Evolutionary conservation across 2,888 invertebrate genomes (phyloP), one percentile per base, ranked within the genome.

Genomic region (Drosophila diplacantha): DNA sequence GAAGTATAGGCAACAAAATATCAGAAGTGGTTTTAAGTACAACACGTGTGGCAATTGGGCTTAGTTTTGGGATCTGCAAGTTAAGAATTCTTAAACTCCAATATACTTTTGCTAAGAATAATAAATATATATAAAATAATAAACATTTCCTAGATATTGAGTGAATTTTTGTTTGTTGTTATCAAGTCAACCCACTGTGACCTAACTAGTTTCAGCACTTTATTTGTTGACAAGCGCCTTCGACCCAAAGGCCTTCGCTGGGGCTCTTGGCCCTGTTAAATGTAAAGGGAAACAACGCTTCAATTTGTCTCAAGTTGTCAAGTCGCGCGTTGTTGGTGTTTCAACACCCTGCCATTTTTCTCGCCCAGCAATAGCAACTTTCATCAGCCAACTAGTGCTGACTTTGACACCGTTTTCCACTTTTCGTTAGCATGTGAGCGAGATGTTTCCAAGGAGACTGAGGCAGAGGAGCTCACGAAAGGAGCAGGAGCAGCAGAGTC

Each of bases 321-420:
- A 72, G 78, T 72, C 67, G 63, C 54, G 70, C 52, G 64, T 63
- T 75, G 77, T 38, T 50, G 52, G 12, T 49, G 50, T 51, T 46
- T 61, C 24, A 29, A 22, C 37, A 26, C 35, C 24, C 50, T 37
- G 31, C 37, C 44, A 56, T 63, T 51, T 52, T 39, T 47, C 51
- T 37, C 38, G 31, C 22, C 38, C 67, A 24, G 47, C 26, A 39
- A 39, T 2, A 39, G 39, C 14, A 55, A 62, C 49, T 63, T 63
- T 61, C 43, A 59, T 55, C 51, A 51, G 39, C 43, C 51, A 56
- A 46, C 16, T 58, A 54, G 35, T 62, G 54, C 43, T 71, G 74
- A 71, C 83, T 81, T 82, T 81, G 80, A 81, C 80, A 82, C 69
- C 80, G 69, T 78, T 80, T 80, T 82, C 75, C 78, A 75, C 78